These are phyloP conservation scores for Trachelipus rathkii DNA, from an alignment of 1,140 invertebrate species.

Conservation along the genomic window DNA sequence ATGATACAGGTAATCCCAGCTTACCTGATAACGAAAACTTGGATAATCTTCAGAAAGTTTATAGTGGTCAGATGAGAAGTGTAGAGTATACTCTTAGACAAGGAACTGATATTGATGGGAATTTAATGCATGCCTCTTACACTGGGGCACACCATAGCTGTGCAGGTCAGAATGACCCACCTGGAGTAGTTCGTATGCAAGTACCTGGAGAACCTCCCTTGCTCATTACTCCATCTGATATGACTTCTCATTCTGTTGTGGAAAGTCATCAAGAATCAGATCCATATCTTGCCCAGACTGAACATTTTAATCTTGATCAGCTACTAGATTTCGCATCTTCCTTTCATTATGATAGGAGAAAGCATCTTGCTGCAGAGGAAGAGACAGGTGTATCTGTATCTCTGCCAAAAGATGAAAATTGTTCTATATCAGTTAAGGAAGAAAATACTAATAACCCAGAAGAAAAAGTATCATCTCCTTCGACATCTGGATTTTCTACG, in stretches of 20 bases:
- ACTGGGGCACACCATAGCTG: no score
- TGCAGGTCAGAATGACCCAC: no score
- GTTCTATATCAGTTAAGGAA: no score
- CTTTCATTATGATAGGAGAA: slow-evolving; percentile 45
- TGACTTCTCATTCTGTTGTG: no score
- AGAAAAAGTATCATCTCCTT: slow-evolving; percentile 19
- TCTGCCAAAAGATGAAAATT: slow-evolving; percentile 31
- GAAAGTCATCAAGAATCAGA: slow-evolving; percentile 18
- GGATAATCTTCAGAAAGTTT: slow-evolving; percentile 47
- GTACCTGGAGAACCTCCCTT: slow-evolving; percentile 26
- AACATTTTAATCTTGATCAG: slow-evolving; percentile 47
- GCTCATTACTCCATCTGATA: no score
- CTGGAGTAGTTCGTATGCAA: slow-evolving; percentile 29
- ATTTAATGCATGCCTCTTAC: no score
- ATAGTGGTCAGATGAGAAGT: slow-evolving; percentile 41
- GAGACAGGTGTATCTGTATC: slow-evolving; percentile 30
- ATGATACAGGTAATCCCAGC: no score
- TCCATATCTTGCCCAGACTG: slow-evolving; percentile 39
- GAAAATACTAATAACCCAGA: no score
- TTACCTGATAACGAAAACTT: slow-evolving; percentile 44
- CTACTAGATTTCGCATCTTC: slow-evolving; percentile 46
- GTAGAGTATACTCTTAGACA: slow-evolving; percentile 38
- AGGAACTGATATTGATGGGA: slow-evolving; percentile 24
- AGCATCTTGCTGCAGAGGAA: slow-evolving; percentile 37
- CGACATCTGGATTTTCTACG: slow-evolving; percentile 36